Percentiles rank a stretch among this genome's conserved stretches.
phyloP scores from a whole-genome alignment of 2,797 vertebrate genomes.

The Rhabdomys pumilio region DNA sequence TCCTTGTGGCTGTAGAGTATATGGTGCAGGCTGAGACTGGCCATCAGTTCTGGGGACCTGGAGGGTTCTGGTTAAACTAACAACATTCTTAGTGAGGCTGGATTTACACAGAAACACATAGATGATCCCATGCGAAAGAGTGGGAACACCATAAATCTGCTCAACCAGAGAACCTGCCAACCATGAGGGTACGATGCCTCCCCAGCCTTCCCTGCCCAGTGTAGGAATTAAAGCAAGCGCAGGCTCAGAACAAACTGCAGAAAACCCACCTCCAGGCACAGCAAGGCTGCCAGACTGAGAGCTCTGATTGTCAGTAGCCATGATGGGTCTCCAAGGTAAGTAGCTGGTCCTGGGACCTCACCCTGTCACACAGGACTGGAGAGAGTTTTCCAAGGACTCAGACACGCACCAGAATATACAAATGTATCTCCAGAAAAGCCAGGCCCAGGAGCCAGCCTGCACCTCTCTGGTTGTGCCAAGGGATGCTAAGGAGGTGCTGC shows the following conservation, averaged over 20 bases:
- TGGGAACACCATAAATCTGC: neutral
- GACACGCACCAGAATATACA: too few relatives aligned
- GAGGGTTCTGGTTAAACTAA: neutral
- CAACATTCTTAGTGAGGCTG: neutral
- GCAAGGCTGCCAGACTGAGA: neutral
- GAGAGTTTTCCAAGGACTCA: too few relatives aligned
- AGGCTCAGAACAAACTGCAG: neutral
- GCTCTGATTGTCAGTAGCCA: neutral
- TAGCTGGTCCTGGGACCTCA: neutral
- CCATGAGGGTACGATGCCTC: neutral
- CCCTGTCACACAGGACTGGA: neutral
- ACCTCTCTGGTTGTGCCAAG: neutral
- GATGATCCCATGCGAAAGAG: neutral
- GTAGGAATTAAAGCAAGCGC: neutral
- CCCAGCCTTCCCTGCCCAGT: neutral
- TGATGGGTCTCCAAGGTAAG: neutral
- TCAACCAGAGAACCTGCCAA: neutral
- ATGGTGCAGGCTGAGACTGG: too few relatives aligned
- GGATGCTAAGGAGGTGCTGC: neutral
- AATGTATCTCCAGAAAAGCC: neutral
- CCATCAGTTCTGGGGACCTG: too few relatives aligned
- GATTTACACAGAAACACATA: neutral
- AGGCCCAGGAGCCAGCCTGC: too few relatives aligned
- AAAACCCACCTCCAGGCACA: neutral
- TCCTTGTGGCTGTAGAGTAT: neutral